Base-by-base conservation (phyloP, 1,140 invertebrate species). In the Zaprionus camerounensis region DNA sequence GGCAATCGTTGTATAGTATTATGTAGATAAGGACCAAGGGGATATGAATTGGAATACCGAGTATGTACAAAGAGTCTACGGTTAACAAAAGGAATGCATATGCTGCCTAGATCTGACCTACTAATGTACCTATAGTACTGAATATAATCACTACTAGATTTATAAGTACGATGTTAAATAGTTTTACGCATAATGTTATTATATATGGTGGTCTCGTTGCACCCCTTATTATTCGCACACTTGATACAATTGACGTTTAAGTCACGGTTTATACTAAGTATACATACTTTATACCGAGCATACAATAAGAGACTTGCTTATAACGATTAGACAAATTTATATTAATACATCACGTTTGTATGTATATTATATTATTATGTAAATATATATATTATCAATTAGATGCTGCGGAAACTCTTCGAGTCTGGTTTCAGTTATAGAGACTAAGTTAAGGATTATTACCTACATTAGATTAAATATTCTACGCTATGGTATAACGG, bases 401-500 rank as follows among this genome's bases (percentile, higher is more conserved):
- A 11, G 12, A 17, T 49, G 15, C 41, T 46, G 41, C n/a, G n/a
- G 41, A 17, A 20, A 11, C 20, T 49, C 46, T 9, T 17, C 9
- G 46, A 49, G 41, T 44, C n/a, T 11, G 9, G 31, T 34, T 34
- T 31, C 9, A 31, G 31, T 31, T 31, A 28, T 28, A n/a, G n/a
- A 28, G 44, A 46, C n/a, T 46, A 46, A 6, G 6, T 11, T 46
- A 11, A 4, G 20, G 46, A 20, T 22, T 17, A 49, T 22, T 20
- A 49, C 22, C 46, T 51, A 51, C 4, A 49, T 22, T 22, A 49
- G 20, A 49, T 22, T 20, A 11, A 22, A 22, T 15, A 22, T 22
- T 20, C 17, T 49, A 49, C 17, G 11, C 46, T 49, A 44, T 22
- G 17, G 11, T 51, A 51, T 51, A 76, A 76, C 74, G 74, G 74